Base-by-base conservation (phyloP, 2,797 vertebrate species). In the Bucorvus abyssinicus region DNA sequence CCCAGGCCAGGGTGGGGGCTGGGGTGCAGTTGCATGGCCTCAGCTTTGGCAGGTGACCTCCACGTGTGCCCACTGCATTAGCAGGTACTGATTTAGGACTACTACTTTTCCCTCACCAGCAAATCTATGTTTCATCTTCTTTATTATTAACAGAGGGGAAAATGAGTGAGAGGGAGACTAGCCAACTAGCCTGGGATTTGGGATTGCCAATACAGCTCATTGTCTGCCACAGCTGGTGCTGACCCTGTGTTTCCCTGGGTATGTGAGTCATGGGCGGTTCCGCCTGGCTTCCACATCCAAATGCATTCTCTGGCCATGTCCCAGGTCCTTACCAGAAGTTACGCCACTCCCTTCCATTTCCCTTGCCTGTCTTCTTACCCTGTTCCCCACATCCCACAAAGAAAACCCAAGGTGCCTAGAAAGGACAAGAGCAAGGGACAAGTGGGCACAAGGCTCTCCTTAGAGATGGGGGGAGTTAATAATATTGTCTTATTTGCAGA, bases 61-160 rank as follows among this genome's bases (percentile, higher is more conserved):
- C 13, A 19, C 0, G 1, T n/a, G 22, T 4, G 6, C 23, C 29
- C 14, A 3, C 42, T 38, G 38, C 12, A 7, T 14, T 42, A 77
- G 52, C 6, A 17, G 47, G 15, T 52, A 27, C 30, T 40, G 24
- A 4, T 20, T 30, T 3, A 8, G 38, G 26, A 71, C 23, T 56
- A 40, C n/a, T n/a, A 4, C n/a, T 14, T 71, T 71, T 73, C 14
- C 22, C 34, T 73, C 32, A 38, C 15, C 8, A 68, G n/a, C 7
- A 95, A 81, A 81, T 42, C 49, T 36, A 1, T 60, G 22, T 26
- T 64, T 69, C 22, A 26, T 13, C 45, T 87, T 68, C 63, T 52
- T 42, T 26, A 24, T 47, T 64, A 56, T 27, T 57, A n/a, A 38
- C 27, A 27, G 40, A 86, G 8, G 80, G n/a, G 8, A 65, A 49